Base-by-base conservation (phyloP, 2,888 invertebrate genomes). In the Ceratothoa steindachneri region DNA sequence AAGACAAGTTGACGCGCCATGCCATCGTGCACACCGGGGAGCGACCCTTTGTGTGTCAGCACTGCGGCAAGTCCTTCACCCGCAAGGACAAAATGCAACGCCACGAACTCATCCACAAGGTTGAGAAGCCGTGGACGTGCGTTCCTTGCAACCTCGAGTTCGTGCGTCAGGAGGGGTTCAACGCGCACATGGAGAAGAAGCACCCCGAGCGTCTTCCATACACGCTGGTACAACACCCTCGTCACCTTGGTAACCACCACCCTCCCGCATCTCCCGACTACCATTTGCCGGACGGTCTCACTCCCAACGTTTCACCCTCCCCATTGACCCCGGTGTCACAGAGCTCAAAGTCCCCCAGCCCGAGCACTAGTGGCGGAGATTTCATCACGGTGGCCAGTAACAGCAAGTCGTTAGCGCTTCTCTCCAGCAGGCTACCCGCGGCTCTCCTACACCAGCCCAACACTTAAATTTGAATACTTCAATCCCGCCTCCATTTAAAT, bases 1-100 rank as follows among this genome's bases (percentile, higher is more conserved):
- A 78, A 68, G 78, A 78, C 69, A 78, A 78, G 51, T 73, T 78
- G 9, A 78, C 78, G 4, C 67, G 78, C 27, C 78, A 78, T 71
- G 78, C 78, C 22, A 74, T 78, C 53, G 73, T 78, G 19, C 78
- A 78, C 69, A 78, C 78, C 41, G 78, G 78, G 19, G 78, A 78
- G 53, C 65, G 78, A 27, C 78, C 78, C 2, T 78, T 78, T 64
- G 78, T 78, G 19, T 78, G 78, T 69, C 75, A 70, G 30, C 73
- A 75, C 51, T 78, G 78, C 69, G 78, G 78, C 12, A 78, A 78
- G 67, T 74, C 75, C 15, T 78, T 78, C 31, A 78, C 78, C 0
- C 68, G 78, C n/a, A 78, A 78, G 30, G 78, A 78, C 30, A 78
- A 78, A 51, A 68, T 78, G 69, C 78, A 78, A 30, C 73, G 78